Conservation (phyloP, 2,888 invertebrate species). For the Tanytarsus gracilentus region DNA sequence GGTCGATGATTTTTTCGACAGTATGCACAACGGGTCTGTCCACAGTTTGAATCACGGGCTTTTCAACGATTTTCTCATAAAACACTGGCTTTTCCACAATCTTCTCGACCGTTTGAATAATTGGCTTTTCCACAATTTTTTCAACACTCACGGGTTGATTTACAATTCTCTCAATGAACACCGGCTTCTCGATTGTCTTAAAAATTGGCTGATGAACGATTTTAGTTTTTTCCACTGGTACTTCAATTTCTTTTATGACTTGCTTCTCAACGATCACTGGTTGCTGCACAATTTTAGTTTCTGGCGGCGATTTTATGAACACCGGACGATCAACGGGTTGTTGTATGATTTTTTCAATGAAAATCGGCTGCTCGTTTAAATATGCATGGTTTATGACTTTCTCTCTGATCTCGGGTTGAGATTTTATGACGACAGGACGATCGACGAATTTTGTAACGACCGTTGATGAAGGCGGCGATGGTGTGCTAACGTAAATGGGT, state of each 20-base stretch:
- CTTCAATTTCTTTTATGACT: too few species aligned
- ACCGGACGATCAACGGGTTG: constrained; percentile 42
- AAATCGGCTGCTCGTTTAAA: constrained; percentile 37
- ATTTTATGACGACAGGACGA: constrained; percentile 32
- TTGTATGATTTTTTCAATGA: constrained; percentile 46
- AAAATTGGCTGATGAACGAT: neutral
- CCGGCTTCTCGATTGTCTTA: neutral
- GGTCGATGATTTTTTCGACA: constrained; percentile 44
- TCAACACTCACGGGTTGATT: constrained; percentile 48
- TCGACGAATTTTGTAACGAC: constrained; percentile 39
- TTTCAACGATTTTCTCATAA: constrained; percentile 33
- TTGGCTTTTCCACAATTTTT: constrained; percentile 10
- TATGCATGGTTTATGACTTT: constrained; percentile 44
- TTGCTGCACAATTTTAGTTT: constrained; percentile 29
- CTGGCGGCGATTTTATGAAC: constrained; percentile 35
- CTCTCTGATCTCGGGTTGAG: constrained; percentile 38
- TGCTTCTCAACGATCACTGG: too few species aligned
- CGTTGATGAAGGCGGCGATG: constrained; percentile 34
- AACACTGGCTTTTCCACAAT: constrained; percentile 51
- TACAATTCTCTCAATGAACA: constrained; percentile 46
- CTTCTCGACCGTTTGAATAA: too few species aligned
- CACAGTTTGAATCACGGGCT: constrained; percentile 38
- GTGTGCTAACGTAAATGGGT: constrained; percentile 32
- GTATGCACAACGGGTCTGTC: constrained; percentile 49
- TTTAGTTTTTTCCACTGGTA: neutral